phyloP scores from a whole-genome alignment of 2,797 vertebrate genomes.

The Myotis daubentonii region DNA sequence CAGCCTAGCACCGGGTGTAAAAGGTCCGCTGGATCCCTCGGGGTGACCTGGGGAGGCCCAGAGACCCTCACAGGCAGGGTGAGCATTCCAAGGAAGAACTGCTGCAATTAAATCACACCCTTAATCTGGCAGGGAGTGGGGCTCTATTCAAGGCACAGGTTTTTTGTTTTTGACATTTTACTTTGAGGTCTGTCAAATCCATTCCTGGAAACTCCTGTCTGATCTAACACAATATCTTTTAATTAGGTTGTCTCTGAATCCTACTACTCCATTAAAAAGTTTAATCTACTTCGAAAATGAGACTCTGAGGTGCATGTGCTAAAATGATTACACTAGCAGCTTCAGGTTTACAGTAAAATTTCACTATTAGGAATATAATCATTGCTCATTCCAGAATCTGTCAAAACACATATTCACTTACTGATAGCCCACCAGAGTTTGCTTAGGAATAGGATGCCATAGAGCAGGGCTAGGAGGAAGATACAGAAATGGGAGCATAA shows the following conservation, averaged over 20 bases:
- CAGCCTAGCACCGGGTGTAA: background rate
- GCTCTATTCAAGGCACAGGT: background rate
- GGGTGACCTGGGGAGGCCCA: background rate
- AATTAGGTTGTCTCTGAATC: background rate
- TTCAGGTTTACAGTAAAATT: background rate
- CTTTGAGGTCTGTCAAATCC: background rate
- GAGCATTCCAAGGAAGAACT: background rate
- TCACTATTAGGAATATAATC: background rate
- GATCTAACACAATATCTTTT: background rate
- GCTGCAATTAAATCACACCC: background rate
- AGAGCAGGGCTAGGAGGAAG: background rate
- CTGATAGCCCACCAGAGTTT: background rate
- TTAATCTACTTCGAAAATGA: constrained; percentile 22
- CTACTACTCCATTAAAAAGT: background rate
- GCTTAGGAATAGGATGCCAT: background rate
- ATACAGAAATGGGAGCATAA: background rate
- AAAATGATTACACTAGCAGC: background rate
- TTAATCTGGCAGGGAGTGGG: background rate
- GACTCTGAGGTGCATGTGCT: background rate
- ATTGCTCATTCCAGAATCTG: background rate
- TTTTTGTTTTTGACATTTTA: constrained; percentile 12
- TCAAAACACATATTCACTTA: background rate
- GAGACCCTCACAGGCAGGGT: background rate
- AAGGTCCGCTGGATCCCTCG: background rate
- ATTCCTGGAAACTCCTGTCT: background rate